A percentile compares a stretch with the other conserved stretches of the same genome.
Evolutionary conservation across 2,888 invertebrate species (phyloP).

Genomic region (Ectobius pallidus): DNA sequence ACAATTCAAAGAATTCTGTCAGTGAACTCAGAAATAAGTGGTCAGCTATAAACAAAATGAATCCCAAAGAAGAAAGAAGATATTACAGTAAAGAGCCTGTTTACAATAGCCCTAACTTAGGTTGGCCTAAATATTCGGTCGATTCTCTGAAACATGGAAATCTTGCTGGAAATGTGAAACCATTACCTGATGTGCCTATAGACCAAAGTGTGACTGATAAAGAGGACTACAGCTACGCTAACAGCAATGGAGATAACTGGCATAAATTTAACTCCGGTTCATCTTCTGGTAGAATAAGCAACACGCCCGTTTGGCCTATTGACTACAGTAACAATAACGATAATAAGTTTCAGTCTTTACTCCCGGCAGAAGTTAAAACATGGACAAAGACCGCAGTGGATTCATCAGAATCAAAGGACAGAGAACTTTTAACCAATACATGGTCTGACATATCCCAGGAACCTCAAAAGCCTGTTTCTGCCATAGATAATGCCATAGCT

Average conservation of each 20-base stretch:
- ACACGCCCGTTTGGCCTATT: constrained; percentile 6
- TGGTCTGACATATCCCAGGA: background rate
- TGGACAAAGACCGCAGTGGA: background rate
- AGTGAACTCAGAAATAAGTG: background rate
- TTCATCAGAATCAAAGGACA: background rate
- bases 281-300: background rate
- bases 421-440: background rate
- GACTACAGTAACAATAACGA: background rate
- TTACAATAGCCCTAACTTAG: constrained; percentile 22
- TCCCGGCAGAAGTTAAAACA: background rate
- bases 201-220: background rate
- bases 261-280: background rate
- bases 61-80: constrained; percentile 26
- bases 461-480: constrained; percentile 4
- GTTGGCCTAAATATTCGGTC: constrained; percentile 28
- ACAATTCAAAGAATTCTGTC: background rate
- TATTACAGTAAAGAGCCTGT: constrained; percentile 28
- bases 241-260: too few relatives aligned
- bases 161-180: background rate
- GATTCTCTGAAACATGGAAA: constrained; percentile 36
- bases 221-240: constrained; percentile 1
- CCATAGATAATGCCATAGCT: constrained; percentile 13
- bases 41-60: background rate
- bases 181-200: constrained; percentile 4
- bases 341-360: background rate